A percentile compares a stretch with the other conserved stretches of the same genome.
These are phyloP conservation scores for Eupithecia dodoneata DNA, from an alignment of 2,888 invertebrate genomes.

Conservation along the genomic window DNA sequence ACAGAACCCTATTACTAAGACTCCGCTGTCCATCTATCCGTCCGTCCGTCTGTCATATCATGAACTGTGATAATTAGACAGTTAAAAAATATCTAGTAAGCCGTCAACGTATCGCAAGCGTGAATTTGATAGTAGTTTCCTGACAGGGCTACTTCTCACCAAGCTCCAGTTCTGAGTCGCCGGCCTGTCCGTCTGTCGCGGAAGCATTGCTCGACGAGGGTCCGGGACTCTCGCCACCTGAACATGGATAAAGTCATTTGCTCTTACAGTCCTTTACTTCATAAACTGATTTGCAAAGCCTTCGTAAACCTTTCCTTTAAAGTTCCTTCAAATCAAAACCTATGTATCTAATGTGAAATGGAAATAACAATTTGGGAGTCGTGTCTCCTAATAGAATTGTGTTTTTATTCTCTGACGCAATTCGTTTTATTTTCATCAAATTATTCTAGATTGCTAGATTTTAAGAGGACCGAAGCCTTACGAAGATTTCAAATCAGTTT, in stretches of 20 bases:
- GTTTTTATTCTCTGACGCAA: background rate
- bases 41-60: no score
- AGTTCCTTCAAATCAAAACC: no score
- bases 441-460: background rate
- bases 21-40: no score
- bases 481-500: slow-evolving; percentile 4
- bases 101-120: slow-evolving; percentile 5
- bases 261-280: slow-evolving; percentile 23
- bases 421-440: background rate
- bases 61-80: no score
- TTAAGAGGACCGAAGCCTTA: background rate
- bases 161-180: slow-evolving; percentile 68
- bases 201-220: slow-evolving; percentile 64
- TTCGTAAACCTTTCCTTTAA: background rate
- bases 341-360: background rate
- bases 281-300: slow-evolving; percentile 7
- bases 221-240: slow-evolving; percentile 76
- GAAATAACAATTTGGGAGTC: background rate
- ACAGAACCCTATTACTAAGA: no score
- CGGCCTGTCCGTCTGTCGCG: slow-evolving; percentile 59
- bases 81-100: background rate
- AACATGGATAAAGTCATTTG: slow-evolving; percentile 49
- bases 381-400: background rate
- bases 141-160: slow-evolving; percentile 61
- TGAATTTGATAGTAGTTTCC: background rate